Percentiles rank a stretch among this genome's conserved stretches.
These are phyloP conservation scores for Bathybates hornii DNA, from an alignment of 2,113 vertebrate genomes.

Conservation along the genomic window DNA sequence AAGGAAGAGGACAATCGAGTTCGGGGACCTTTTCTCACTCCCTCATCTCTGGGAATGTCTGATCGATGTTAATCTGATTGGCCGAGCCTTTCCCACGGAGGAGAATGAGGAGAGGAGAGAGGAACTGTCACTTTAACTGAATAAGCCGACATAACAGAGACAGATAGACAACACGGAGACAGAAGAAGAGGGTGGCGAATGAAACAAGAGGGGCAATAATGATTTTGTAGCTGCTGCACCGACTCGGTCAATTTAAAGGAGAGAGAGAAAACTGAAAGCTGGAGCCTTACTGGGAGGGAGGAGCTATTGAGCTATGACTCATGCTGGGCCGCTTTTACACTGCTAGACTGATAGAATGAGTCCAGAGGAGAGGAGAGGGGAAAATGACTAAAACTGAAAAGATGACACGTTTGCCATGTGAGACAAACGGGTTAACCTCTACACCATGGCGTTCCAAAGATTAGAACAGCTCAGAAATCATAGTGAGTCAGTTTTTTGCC, in stretches of 20 bases:
- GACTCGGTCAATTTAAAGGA: background rate
- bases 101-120: background rate
- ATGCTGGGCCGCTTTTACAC: background rate
- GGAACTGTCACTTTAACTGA: constrained; percentile 19
- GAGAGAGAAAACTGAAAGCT: background rate
- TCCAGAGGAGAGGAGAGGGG: background rate
- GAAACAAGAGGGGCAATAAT: background rate
- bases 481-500: background rate
- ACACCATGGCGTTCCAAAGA: rapidly evolving
- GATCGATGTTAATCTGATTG: constrained; percentile 30
- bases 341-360: background rate
- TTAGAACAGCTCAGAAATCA: background rate
- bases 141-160: constrained; percentile 4
- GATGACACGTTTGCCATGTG: background rate
- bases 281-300: background rate
- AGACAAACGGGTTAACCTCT: background rate
- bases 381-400: background rate
- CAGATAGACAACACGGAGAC: background rate
- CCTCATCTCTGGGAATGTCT: constrained; percentile 5
- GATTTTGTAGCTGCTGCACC: background rate
- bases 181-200: background rate
- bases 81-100: background rate
- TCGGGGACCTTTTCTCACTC: background rate
- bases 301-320: background rate
- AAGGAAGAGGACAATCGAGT: background rate